These are phyloP conservation scores for Bombus waltoni DNA, from an alignment of 1,140 invertebrate species.

Conservation along the genomic window DNA sequence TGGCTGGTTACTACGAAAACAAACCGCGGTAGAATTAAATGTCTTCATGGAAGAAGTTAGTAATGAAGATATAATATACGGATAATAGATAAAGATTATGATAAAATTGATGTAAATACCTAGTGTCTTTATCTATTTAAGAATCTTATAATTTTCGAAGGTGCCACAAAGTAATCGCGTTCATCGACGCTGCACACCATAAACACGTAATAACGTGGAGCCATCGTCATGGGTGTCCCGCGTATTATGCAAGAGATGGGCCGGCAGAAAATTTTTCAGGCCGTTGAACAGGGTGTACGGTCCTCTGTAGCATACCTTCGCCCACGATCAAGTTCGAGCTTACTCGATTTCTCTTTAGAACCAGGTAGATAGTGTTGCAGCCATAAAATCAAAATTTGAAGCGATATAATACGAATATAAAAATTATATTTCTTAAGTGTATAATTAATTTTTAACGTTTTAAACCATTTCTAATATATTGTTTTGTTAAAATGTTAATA, in stretches of 20 bases:
- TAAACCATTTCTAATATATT: neutral
- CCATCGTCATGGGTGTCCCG: constrained; percentile 16
- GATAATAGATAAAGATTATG: neutral
- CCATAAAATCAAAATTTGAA: neutral
- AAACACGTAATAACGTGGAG: constrained; percentile 10
- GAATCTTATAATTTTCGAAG: neutral
- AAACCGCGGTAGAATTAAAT: neutral
- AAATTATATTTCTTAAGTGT: neutral
- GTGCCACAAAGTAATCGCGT: neutral
- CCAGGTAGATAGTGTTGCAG: neutral
- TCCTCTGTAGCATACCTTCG: constrained; percentile 1
- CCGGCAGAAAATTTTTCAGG: constrained; percentile 1
- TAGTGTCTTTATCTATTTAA: neutral
- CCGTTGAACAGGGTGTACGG: neutral
- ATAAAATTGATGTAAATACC: neutral
- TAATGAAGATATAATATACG: no score
- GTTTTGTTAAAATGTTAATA: no score
- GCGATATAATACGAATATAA: neutral
- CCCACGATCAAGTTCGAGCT: neutral
- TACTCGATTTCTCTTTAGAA: neutral
- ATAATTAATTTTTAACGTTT: neutral
- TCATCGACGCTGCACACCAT: neutral
- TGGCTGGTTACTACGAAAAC: neutral
- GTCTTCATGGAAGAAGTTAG: neutral
- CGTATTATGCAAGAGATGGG: constrained; percentile 13